phyloP scores from a whole-genome alignment of 2,113 vertebrate genomes.

The Echinops telfairi region DNA sequence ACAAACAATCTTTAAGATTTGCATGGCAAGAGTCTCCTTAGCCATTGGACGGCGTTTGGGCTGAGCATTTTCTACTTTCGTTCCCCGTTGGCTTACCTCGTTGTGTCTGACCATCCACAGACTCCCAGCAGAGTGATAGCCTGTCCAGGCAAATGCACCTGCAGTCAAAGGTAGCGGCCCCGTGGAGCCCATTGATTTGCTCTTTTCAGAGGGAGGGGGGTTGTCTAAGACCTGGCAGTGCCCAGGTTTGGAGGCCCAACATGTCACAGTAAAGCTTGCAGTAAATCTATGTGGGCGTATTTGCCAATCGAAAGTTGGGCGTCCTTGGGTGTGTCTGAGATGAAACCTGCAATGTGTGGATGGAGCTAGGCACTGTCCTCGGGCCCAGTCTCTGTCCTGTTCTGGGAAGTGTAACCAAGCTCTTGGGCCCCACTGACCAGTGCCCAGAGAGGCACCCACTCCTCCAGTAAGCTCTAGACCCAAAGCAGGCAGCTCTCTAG shows the following conservation, averaged over 20 bases:
- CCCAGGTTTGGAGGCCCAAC: slow-evolving; percentile 70
- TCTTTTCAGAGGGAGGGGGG: slow-evolving; percentile 65
- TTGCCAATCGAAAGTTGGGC: slow-evolving; percentile 66
- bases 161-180: neutral
- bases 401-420: neutral
- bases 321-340: slow-evolving; percentile 82
- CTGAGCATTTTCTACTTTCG: slow-evolving; percentile 17
- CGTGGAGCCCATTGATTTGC: slow-evolving; percentile 59
- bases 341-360: slow-evolving; percentile 43
- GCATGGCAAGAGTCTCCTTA: neutral
- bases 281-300: slow-evolving; percentile 71
- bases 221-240: slow-evolving; percentile 65
- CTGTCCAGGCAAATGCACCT: slow-evolving; percentile 17
- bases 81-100: slow-evolving; percentile 38
- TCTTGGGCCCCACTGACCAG: neutral
- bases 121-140: slow-evolving; percentile 20
- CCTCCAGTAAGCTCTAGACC: no score
- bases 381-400: no score
- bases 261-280: slow-evolving; percentile 75
- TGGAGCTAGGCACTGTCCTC: no score
- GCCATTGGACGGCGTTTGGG: slow-evolving; percentile 30
- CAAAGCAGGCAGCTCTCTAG: no score
- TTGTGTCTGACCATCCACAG: slow-evolving; percentile 15
- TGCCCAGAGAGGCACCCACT: neutral
- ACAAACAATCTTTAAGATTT: slow-evolving; percentile 23